phyloP scores from a whole-genome alignment of 2,888 invertebrate species.

The Cacoxenus indagator region DNA sequence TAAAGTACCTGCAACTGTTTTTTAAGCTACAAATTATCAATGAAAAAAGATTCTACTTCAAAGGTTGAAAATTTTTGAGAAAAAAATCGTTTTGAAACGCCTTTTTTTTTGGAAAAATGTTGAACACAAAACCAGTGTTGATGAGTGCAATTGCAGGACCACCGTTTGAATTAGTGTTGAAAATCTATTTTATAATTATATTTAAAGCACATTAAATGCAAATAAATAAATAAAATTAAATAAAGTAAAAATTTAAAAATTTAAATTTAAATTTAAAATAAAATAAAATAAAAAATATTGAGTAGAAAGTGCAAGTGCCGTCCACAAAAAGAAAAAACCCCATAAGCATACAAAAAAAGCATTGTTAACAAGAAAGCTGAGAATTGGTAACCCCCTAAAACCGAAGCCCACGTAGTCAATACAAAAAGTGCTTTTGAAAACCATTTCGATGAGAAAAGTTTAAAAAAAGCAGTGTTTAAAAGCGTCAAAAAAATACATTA shows the following conservation, averaged over 20 bases:
- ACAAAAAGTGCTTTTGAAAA: constrained; percentile 10
- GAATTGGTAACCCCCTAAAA: constrained; percentile 1
- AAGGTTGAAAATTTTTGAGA: too few relatives aligned
- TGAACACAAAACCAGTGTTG: constrained; percentile 35
- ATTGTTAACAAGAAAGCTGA: constrained; percentile 1
- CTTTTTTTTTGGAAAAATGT: constrained; percentile 15
- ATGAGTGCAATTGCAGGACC: constrained; percentile 52
- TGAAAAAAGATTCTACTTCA: constrained; percentile 23
- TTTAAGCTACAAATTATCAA: constrained; percentile 5
- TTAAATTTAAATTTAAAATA: constrained; percentile 2
- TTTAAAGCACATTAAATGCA: constrained; percentile 34
- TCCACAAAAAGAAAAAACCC: constrained; percentile 31
- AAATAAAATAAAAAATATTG: constrained; percentile 12
- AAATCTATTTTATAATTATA: constrained; percentile 42
- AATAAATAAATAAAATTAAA: neutral
- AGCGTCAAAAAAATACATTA: neutral
- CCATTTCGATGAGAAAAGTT: neutral
- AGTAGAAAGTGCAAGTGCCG: constrained; percentile 33
- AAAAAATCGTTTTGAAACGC: too few relatives aligned
- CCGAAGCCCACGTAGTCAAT: neutral
- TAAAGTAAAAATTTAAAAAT: constrained; percentile 22
- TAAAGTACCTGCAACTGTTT: constrained; percentile 56
- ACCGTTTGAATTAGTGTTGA: constrained; percentile 44
- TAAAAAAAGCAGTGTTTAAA: neutral
- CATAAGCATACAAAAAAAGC: neutral